Conservation (phyloP, 1,140 invertebrate genomes). For the Zaprionus capensis region DNA sequence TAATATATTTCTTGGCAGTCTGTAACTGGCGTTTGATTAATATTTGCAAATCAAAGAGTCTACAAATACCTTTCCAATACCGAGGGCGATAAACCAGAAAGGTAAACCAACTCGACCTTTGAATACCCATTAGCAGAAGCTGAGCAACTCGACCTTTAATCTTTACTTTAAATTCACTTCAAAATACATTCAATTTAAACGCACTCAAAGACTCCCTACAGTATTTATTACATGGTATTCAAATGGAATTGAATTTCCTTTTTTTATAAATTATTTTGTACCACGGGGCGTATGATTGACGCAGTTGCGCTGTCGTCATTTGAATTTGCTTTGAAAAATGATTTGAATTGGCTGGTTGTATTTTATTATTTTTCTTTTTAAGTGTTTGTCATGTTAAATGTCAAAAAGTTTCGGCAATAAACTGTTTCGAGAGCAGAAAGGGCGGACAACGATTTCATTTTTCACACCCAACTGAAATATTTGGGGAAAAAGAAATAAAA, state of each 20-base stretch:
- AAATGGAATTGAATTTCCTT: slow-evolving; percentile 54
- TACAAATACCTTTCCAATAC: slow-evolving; percentile 11
- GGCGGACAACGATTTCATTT: slow-evolving; percentile 5
- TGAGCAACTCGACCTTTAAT: not conserved
- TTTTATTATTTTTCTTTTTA: slow-evolving; percentile 14
- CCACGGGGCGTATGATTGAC: slow-evolving; percentile 65
- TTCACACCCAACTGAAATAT: slow-evolving; percentile 3
- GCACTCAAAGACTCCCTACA: not conserved
- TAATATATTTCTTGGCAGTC: slow-evolving; percentile 57
- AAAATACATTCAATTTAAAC: not conserved
- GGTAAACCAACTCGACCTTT: not conserved
- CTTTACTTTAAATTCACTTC: not conserved
- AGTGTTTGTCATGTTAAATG: slow-evolving; percentile 36
- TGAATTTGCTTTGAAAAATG: slow-evolving; percentile 52
- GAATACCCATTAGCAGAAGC: not conserved
- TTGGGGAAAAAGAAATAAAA: not conserved
- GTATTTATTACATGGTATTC: slow-evolving; percentile 2
- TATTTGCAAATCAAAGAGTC: slow-evolving; percentile 49
- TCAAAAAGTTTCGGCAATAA: slow-evolving; percentile 49
- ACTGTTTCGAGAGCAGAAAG: not conserved
- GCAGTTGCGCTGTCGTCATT: slow-evolving; percentile 31
- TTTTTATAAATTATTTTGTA: slow-evolving; percentile 33
- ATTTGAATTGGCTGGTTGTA: slow-evolving; percentile 33
- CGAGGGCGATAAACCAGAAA: slow-evolving; percentile 24
- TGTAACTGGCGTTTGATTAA: slow-evolving; percentile 72